Conservation (phyloP, 2,113 vertebrate genomes). For the Lucifuga dentata region DNA sequence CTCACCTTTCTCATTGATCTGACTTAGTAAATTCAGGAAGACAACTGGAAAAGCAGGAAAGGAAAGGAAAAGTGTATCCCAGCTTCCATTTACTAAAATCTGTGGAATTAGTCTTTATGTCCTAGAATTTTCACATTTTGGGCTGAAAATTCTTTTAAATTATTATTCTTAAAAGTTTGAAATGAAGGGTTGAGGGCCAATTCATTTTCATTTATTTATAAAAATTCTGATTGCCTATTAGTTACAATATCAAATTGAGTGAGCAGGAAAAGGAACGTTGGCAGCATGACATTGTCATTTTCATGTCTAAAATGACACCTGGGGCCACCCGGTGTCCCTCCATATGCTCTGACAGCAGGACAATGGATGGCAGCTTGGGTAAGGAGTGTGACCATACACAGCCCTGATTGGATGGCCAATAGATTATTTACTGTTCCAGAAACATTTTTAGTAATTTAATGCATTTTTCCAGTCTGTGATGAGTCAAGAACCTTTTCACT, state of each 20-base stretch:
- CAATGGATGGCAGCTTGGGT: slow-evolving; percentile 59
- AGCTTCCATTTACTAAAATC: too few species aligned
- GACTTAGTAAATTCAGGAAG: background rate
- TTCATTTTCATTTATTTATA: slow-evolving; percentile 60
- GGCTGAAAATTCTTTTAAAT: slow-evolving; percentile 9
- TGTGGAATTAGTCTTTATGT: background rate
- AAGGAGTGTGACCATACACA: slow-evolving; percentile 3
- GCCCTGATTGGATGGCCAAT: slow-evolving; percentile 47
- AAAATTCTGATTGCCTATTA: slow-evolving; percentile 55
- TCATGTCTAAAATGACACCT: slow-evolving; percentile 73
- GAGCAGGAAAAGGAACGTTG: slow-evolving; percentile 43
- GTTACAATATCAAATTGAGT: slow-evolving; percentile 47
- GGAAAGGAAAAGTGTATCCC: background rate
- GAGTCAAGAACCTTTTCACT: slow-evolving; percentile 10
- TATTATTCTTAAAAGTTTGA: background rate
- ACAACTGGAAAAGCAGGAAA: background rate
- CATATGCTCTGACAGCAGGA: slow-evolving; percentile 50
- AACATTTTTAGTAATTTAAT: slow-evolving; percentile 38
- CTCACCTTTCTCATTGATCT: slow-evolving; percentile 39
- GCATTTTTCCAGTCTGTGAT: background rate
- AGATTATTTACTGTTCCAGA: slow-evolving; percentile 30
- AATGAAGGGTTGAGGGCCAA: slow-evolving; percentile 39
- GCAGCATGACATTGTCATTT: slow-evolving; percentile 72
- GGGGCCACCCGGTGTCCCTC: slow-evolving; percentile 58
- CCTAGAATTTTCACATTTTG: slow-evolving; percentile 2